Evolutionary conservation across 2,888 invertebrate genomes (phyloP), one percentile per base, ranked within the genome.

Genomic region (Iselma pallidipennis): DNA sequence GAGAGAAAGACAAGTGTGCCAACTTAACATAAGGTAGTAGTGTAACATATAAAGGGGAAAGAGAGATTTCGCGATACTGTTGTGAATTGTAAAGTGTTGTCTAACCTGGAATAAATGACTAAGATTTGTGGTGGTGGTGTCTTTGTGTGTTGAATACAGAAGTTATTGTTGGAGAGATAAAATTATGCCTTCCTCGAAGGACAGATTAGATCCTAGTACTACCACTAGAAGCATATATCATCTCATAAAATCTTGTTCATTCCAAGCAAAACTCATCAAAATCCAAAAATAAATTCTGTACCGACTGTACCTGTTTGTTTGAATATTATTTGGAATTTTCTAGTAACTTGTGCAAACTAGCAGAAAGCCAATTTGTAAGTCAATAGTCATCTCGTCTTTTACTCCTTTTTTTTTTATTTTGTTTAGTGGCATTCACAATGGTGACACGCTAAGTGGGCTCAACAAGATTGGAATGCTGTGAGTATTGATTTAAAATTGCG

Each of bases 401-500:
- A 33, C 31, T 12, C n/a, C 12, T 4, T 10, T 14, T 37, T 14
- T 16, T 16, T 7, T 9, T 14, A n/a, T 19, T 16, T 50, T 50
- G 16, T 28, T 28, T 57, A 28, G 49, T 55, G 63, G 59, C 50
- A 61, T 63, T 61, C 63, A 16, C 16, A 61, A 59, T 52, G 49
- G 63, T 65, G 68, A 65, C 64, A 66, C 63, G 53, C 48, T 60
- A 53, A 65, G 64, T 64, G 64, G 58, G 59, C 54, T 61, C 61
- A 68, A 71, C 67, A 66, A 69, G 66, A 67, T 73, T 69, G 72
- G 66, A 71, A 71, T 71, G 71, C 67, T 65, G 73, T 67, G 74
- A 78, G 80, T 81, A 81, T 81, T 80, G 80, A 81, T 81, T 79
- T 76, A 75, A 78, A 79, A 79, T 76, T 79, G 79, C 74, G 78